Base-by-base conservation (phyloP, 2,888 invertebrate species). In the Cheilosia scutellata region DNA sequence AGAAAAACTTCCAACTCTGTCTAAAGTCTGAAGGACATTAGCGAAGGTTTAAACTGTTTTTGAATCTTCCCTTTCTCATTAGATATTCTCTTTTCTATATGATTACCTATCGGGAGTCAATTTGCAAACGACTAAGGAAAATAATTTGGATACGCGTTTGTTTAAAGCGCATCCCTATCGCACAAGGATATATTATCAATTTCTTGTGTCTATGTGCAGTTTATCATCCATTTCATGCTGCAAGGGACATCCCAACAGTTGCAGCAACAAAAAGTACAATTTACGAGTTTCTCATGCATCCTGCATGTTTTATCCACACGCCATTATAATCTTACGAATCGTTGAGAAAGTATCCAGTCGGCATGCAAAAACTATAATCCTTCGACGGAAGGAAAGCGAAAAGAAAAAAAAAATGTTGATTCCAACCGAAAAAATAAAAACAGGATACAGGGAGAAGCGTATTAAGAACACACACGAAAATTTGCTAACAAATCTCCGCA, bases 111-210 rank as follows among this genome's bases (percentile, higher is more conserved):
- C 58, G 44, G 65, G 58, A 75, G 70, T 70, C 65, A 51, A 70
- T 75, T 79, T 51, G 55, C 72, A 62, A 62, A 44, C 66, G 53
- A 60, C 25, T 2, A 2, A 13, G 2, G 11, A 51, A 27, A 51
- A 51, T 16, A 40, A 66, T 16, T 49, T 13, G 60, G 25, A 27
- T 44, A 29, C n/a, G 16, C n/a, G 5, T 76, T 58, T 44, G 25
- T 74, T 57, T 68, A 42, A 42, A 42, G 33, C 6, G 37, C 51
- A 47, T 78, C 65, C 63, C 79, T 75, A 83, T 83, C 74, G 44
- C 57, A 2, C 44, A 66, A 62, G 55, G 53, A 79, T 80, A 84
- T 80, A 60, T 66, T 66, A 84, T 84, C 84, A 75, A 75, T 65
- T 84, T 78, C 33, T 65, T 63, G 40, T 80, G 68, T 68, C 63